Percentiles rank a stretch among this genome's conserved stretches.
These are phyloP conservation scores for Dendrolimus houi DNA, from an alignment of 2,888 invertebrate species.

Conservation along the genomic window DNA sequence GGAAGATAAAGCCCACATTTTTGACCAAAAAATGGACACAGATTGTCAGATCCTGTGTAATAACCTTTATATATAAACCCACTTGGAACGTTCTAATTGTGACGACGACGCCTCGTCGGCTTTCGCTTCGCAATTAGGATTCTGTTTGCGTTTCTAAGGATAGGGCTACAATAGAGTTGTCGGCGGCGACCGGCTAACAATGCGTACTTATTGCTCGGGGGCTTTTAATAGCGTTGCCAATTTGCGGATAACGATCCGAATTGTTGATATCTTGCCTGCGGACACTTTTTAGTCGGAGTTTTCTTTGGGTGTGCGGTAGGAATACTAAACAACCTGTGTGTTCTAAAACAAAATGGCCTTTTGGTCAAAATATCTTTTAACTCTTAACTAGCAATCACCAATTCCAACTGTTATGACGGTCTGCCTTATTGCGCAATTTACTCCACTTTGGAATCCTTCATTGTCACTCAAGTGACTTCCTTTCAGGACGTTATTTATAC, in stretches of 20 bases:
- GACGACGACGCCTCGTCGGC: neutral
- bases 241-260: slow-evolving; percentile 3
- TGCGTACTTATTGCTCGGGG: neutral
- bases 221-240: slow-evolving; percentile 3
- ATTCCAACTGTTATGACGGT: too few species aligned
- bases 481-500: too few species aligned
- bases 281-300: neutral
- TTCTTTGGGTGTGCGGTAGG: neutral
- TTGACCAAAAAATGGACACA: neutral
- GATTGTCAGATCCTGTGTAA: neutral
- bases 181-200: neutral
- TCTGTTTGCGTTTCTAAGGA: slow-evolving; percentile 27
- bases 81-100: neutral
- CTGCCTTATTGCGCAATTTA: too few species aligned
- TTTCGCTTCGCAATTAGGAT: slow-evolving; percentile 7
- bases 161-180: slow-evolving; percentile 21
- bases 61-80: neutral
- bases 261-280: neutral
- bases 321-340: neutral
- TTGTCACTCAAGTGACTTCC: too few species aligned
- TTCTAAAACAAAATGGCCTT: too few species aligned
- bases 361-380: too few species aligned
- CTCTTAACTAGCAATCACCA: too few species aligned
- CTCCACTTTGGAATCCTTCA: too few species aligned
- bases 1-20: neutral